These are phyloP conservation scores for Coluber constrictor DNA, from an alignment of 2,797 vertebrate genomes.

Conservation along the genomic window DNA sequence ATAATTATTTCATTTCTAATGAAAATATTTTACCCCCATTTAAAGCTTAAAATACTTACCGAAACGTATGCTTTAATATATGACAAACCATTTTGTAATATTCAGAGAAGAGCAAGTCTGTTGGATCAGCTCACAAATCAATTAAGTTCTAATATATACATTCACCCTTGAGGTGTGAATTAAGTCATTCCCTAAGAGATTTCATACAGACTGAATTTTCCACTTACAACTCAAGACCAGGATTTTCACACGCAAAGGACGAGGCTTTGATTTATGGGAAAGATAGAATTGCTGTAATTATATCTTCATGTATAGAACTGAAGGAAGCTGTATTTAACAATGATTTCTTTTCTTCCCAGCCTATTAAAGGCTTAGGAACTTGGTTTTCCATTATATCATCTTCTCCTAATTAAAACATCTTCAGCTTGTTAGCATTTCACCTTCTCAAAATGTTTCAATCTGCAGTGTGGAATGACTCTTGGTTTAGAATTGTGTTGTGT, in stretches of 20 bases:
- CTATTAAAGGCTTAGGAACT: background rate
- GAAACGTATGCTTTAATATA: background rate
- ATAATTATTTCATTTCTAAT: background rate
- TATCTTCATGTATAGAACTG: background rate
- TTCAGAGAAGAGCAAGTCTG: background rate
- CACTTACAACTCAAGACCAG: background rate
- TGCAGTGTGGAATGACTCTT: background rate
- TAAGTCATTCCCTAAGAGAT: background rate
- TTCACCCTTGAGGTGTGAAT: background rate
- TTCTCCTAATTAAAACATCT: background rate
- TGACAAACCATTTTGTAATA: background rate
- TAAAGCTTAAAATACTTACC: background rate
- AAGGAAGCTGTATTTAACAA: background rate
- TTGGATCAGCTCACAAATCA: background rate
- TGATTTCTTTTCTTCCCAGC: background rate
- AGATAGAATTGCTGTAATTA: background rate
- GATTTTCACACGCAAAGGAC: background rate
- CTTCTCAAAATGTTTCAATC: slow-evolving; percentile 19
- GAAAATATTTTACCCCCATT: background rate
- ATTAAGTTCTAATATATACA: background rate
- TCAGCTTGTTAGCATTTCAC: background rate
- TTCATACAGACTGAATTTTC: background rate
- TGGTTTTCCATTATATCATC: background rate
- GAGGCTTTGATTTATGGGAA: background rate
- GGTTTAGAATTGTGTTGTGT: background rate